phyloP scores from a whole-genome alignment of 92 coral and sea anemone species.

The Phenganax stokvisi region DNA sequence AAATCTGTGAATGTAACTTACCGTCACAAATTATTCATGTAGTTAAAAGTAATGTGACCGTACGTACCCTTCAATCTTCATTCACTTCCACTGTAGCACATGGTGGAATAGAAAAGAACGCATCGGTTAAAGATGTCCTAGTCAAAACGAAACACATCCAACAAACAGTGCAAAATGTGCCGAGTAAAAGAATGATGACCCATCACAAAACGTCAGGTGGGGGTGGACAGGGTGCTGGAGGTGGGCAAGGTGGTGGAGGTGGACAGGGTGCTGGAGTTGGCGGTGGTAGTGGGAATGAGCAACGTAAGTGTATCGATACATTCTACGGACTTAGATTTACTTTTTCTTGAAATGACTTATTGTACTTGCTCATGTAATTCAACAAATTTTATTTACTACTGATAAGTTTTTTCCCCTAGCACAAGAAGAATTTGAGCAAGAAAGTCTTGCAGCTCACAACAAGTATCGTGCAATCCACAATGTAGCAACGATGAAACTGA shows the following conservation, averaged over 20 bases:
- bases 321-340: too few relatives aligned
- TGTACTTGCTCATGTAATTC: neutral
- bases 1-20: too few relatives aligned
- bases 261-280: neutral
- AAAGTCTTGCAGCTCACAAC: constrained; percentile 28
- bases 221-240: constrained; percentile 5
- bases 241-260: neutral
- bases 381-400: neutral
- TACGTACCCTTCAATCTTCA: too few relatives aligned
- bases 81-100: neutral
- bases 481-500: constrained; percentile 22
- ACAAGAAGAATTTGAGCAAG: constrained; percentile 48
- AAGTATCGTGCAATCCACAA: constrained; percentile 24
- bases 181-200: neutral
- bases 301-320: constrained; percentile 12
- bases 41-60: too few relatives aligned
- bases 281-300: constrained; percentile 26
- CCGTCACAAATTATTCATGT: too few relatives aligned
- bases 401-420: constrained; percentile 27
- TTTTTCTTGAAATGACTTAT: neutral
- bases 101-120: constrained; percentile 1
- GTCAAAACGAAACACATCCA: neutral
- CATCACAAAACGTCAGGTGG: neutral
- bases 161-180: neutral
- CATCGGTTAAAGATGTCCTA: neutral